These are phyloP conservation scores for Temnothorax ravouxi DNA, from an alignment of 2,888 invertebrate species.

Conservation along the genomic window DNA sequence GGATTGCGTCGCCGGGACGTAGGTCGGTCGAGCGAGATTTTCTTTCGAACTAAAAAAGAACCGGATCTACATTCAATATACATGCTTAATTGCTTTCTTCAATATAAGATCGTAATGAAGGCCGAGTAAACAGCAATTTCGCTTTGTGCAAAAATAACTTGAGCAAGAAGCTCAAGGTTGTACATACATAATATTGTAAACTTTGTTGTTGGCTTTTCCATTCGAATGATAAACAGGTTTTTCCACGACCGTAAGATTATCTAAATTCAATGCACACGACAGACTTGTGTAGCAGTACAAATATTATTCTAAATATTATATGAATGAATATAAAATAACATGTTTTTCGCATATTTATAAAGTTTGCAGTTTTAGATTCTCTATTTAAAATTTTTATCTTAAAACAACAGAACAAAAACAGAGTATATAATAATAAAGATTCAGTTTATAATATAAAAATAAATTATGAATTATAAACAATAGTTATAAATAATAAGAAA, in stretches of 20 bases:
- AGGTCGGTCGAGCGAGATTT: conserved; percentile 34
- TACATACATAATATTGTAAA: background rate
- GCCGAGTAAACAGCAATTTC: background rate
- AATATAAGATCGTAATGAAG: background rate
- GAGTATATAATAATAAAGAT: background rate
- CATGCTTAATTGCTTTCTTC: conserved; percentile 7
- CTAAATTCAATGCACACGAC: background rate
- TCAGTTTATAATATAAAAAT: background rate
- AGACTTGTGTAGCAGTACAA: background rate
- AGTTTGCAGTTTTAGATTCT: background rate
- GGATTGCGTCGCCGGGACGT: conserved; percentile 20
- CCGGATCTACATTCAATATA: background rate
- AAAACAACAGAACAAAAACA: background rate
- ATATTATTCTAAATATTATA: background rate
- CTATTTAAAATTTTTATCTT: background rate
- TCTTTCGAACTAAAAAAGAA: background rate
- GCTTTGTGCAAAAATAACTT: background rate
- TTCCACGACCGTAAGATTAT: background rate
- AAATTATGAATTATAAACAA: background rate
- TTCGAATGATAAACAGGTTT: background rate
- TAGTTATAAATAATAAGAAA: background rate
- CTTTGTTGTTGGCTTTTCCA: background rate
- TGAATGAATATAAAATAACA: background rate
- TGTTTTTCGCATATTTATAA: background rate
- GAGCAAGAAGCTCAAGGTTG: background rate